phyloP scores from a whole-genome alignment of 2,113 vertebrate species.

The Pteruthius melanotis region DNA sequence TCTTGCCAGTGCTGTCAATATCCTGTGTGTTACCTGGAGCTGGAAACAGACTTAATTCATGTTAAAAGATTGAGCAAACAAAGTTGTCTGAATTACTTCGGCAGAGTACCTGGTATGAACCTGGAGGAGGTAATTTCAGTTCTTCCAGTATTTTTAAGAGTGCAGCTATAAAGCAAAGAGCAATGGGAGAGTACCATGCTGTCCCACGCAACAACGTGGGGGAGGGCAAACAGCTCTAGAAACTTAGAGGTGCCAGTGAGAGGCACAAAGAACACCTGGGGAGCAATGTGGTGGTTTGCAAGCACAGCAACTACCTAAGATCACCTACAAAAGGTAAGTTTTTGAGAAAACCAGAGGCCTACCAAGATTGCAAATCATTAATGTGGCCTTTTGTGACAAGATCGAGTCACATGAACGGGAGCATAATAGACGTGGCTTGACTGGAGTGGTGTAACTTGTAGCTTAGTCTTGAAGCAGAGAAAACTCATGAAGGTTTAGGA shows the following conservation, averaged over 20 bases:
- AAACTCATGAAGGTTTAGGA: not conserved
- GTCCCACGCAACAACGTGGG: rapidly evolving
- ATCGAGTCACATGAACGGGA: not conserved
- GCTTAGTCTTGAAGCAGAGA: not conserved
- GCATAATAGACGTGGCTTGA: not conserved
- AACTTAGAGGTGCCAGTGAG: rapidly evolving
- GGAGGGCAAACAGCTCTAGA: not conserved
- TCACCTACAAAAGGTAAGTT: not conserved
- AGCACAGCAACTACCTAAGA: not conserved
- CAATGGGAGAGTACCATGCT: rapidly evolving
- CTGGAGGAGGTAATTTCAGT: not conserved
- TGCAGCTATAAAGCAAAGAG: not conserved
- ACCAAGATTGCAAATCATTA: not conserved
- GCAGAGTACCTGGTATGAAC: not conserved
- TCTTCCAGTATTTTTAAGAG: not conserved
- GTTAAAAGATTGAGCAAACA: not conserved
- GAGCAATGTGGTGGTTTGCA: not conserved
- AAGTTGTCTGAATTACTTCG: not conserved
- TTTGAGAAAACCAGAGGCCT: not conserved
- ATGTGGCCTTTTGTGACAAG: not conserved
- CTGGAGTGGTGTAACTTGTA: not conserved
- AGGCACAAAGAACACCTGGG: not conserved
- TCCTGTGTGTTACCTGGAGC: not conserved
- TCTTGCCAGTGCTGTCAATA: not conserved
- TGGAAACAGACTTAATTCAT: not conserved